These are phyloP conservation scores for Lophius americanus DNA, from an alignment of 2,797 vertebrate species.

Conservation along the genomic window DNA sequence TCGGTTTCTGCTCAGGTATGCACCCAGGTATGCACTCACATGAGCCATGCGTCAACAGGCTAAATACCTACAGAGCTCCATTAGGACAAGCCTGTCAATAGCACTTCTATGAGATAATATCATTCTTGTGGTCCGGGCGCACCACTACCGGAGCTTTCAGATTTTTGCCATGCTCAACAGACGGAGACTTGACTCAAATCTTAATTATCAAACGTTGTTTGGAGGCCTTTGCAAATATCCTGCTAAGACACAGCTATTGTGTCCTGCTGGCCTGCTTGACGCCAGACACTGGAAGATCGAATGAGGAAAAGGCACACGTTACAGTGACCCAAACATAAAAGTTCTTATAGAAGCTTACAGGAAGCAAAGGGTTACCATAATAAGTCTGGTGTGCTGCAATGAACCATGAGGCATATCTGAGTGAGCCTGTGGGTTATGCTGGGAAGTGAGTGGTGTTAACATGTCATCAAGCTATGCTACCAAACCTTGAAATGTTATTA, in stretches of 20 bases:
- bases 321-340: conserved; percentile 12
- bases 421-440: background rate
- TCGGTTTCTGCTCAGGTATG: conserved; percentile 25
- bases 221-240: conserved; percentile 44
- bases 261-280: conserved; percentile 47
- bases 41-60: conserved; percentile 34
- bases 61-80: conserved; percentile 31
- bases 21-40: conserved; percentile 65
- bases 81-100: conserved; percentile 46
- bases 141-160: background rate
- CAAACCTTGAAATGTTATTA: background rate
- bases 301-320: conserved; percentile 26
- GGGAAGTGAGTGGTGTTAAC: conserved; percentile 5
- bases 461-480: background rate
- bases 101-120: conserved; percentile 26
- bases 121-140: conserved; percentile 6
- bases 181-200: conserved; percentile 8
- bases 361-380: conserved; percentile 14
- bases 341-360: conserved; percentile 8
- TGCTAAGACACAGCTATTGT: conserved; percentile 26
- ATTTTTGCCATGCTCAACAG: background rate
- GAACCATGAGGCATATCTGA: conserved; percentile 10
- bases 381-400: background rate
- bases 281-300: conserved; percentile 49
- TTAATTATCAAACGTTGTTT: conserved; percentile 23